phyloP scores from a whole-genome alignment of 2,113 vertebrate genomes.

The Solenodon paradoxus region DNA sequence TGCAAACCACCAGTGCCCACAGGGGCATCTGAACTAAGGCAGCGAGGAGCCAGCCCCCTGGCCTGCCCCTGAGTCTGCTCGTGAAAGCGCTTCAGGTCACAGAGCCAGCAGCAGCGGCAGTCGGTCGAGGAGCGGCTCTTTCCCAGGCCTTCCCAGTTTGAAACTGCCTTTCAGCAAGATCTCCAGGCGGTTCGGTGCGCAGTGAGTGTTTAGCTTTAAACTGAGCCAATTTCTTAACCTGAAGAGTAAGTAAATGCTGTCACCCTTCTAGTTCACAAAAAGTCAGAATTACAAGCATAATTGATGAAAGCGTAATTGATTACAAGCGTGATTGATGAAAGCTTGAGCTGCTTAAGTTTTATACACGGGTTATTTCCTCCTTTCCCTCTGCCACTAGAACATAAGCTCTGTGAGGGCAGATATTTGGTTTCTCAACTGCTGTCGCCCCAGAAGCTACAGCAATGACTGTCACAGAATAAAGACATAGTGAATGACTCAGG shows the following conservation, averaged over 20 bases:
- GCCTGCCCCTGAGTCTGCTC: too few species aligned
- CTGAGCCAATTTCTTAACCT: neutral
- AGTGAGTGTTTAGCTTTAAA: neutral
- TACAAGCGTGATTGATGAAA: neutral
- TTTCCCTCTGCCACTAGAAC: neutral
- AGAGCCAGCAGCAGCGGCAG: accelerated
- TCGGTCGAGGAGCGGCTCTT: too few species aligned
- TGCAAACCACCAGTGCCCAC: too few species aligned
- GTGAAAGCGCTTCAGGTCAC: too few species aligned
- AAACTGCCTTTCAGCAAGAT: neutral
- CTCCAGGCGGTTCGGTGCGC: neutral
- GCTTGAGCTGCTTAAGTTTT: neutral
- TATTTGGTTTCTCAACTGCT: neutral
- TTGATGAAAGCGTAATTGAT: neutral
- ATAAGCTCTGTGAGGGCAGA: neutral
- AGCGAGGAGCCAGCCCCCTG: too few species aligned
- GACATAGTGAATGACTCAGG: neutral
- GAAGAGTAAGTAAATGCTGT: neutral
- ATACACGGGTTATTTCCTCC: neutral
- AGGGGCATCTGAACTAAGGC: too few species aligned
- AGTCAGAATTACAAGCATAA: neutral
- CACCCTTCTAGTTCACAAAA: neutral
- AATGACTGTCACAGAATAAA: neutral
- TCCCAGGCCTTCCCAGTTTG: too few species aligned
- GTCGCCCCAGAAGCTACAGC: neutral